Percentiles rank a stretch among this genome's conserved stretches.
These are phyloP conservation scores for Willisornis vidua DNA, from an alignment of 2,113 vertebrate species.

Conservation along the genomic window DNA sequence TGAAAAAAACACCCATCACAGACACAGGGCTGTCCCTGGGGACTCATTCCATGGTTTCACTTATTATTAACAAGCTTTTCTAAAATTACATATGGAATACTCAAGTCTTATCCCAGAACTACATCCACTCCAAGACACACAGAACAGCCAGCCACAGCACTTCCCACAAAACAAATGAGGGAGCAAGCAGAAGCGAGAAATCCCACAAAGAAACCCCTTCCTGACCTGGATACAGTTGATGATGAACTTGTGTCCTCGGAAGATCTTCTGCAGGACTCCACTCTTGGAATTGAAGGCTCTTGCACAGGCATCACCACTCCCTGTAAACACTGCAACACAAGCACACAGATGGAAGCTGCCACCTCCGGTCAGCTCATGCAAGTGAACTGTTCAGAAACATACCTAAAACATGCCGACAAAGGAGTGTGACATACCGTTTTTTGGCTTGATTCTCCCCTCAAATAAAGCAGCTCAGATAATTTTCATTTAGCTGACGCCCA, in stretches of 20 bases:
- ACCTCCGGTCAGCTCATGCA: accelerated
- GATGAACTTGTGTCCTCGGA: slow-evolving; percentile 81
- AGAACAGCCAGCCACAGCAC: not conserved
- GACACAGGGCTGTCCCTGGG: not conserved
- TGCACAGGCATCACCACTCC: slow-evolving; percentile 81
- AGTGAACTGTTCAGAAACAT: not conserved
- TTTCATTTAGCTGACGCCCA: not conserved
- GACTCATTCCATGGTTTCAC: not conserved
- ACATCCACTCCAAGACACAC: not conserved
- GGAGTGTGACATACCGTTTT: accelerated
- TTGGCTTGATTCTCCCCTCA: not conserved
- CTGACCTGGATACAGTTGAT: slow-evolving; percentile 85
- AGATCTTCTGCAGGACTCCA: slow-evolving; percentile 77
- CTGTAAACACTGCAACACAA: slow-evolving; percentile 79
- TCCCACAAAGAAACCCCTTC: not conserved
- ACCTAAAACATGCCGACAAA: not conserved
- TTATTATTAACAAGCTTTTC: not conserved
- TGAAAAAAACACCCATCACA: not conserved
- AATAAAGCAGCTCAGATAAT: not conserved
- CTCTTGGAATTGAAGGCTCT: slow-evolving; percentile 80
- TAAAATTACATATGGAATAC: not conserved
- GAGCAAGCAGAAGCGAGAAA: not conserved
- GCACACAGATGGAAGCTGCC: not conserved
- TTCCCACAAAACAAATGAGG: not conserved
- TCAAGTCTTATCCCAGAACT: not conserved